Evolutionary conservation across 2,113 vertebrate genomes (phyloP).

Genomic region (Lathamus discolor): DNA sequence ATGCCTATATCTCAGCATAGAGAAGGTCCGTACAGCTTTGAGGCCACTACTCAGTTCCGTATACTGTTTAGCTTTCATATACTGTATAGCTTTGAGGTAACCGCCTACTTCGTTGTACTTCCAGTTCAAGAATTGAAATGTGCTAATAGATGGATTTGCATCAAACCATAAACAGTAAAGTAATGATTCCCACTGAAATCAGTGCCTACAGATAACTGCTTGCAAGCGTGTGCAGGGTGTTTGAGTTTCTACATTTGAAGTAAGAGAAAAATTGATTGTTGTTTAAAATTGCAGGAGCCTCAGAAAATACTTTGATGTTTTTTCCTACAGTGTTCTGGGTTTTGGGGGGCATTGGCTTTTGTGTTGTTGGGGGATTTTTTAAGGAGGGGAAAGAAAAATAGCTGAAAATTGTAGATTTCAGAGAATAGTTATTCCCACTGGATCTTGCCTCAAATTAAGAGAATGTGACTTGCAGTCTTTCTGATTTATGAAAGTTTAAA

Average conservation of each 20-base stretch:
- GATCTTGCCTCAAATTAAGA: neutral
- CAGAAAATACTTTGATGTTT: neutral
- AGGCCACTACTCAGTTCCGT: neutral
- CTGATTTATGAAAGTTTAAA: slow-evolving; percentile 30
- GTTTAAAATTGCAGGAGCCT: neutral
- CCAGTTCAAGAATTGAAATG: neutral
- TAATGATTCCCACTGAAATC: neutral
- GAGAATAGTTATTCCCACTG: neutral
- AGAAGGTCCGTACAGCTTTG: neutral
- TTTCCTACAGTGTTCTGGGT: neutral
- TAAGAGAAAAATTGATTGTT: neutral
- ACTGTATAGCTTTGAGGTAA: neutral
- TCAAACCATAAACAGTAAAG: neutral
- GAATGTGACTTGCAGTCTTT: neutral
- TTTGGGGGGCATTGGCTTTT: neutral
- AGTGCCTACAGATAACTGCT: neutral
- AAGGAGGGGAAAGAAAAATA: neutral
- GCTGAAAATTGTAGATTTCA: neutral
- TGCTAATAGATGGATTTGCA: neutral
- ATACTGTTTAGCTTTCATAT: neutral
- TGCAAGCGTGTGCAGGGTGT: neutral
- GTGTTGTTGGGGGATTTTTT: neutral
- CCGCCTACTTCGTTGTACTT: neutral
- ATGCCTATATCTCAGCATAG: neutral
- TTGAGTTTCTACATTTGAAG: neutral